Evolutionary conservation across 2,888 invertebrate species (phyloP).

Genomic region (Acrocera orbiculus): DNA sequence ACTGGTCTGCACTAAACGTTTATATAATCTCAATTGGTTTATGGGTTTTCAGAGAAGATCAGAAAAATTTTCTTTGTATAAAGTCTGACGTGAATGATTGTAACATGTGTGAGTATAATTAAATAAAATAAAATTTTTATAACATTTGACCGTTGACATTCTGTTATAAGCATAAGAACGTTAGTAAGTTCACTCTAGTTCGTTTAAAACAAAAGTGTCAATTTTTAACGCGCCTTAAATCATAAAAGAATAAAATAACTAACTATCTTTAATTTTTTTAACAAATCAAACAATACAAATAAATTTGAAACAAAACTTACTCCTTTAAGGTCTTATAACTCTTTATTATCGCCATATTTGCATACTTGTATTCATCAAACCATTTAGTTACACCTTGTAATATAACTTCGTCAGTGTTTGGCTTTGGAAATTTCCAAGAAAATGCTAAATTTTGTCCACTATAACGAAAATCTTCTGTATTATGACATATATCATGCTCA

Average conservation of each 20-base stretch:
- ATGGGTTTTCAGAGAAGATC: too few species aligned
- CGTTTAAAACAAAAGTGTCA: too few species aligned
- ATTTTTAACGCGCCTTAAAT: too few species aligned
- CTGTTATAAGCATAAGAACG: too few species aligned
- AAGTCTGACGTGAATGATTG: not conserved
- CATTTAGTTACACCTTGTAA: conserved; percentile 1
- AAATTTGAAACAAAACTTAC: not conserved
- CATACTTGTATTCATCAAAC: conserved; percentile 7
- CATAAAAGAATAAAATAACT: not conserved
- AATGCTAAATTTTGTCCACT: conserved; percentile 23
- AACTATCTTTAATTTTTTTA: too few species aligned
- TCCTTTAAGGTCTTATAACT: not conserved
- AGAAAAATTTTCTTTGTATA: not conserved
- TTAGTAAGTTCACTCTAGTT: too few species aligned
- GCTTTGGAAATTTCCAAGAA: not conserved
- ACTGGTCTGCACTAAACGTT: too few species aligned
- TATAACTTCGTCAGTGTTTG: not conserved
- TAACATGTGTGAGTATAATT: too few species aligned
- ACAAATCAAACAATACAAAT: not conserved
- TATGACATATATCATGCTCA: conserved; percentile 24
- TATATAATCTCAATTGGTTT: too few species aligned
- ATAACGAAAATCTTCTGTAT: conserved; percentile 19
- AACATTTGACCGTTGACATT: too few species aligned
- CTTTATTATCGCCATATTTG: conserved; percentile 3
- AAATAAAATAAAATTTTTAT: too few species aligned